Conservation (phyloP, 23 tunicate species). For the Pegea sp. region DNA sequence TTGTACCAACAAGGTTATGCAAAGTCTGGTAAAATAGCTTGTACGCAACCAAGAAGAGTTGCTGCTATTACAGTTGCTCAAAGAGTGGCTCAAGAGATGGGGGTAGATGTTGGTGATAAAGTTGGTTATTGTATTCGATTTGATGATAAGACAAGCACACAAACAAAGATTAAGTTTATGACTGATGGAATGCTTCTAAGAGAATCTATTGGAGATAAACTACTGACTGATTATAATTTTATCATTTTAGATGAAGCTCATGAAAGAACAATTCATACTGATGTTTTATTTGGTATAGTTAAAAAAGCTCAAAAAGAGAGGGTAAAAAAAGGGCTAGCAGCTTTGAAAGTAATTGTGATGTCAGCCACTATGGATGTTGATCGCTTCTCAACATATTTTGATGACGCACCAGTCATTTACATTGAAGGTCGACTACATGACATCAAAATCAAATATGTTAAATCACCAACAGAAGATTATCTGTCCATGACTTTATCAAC, state of each 20-base stretch:
- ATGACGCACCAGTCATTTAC: constrained; percentile 57
- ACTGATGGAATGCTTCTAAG: constrained; percentile 89
- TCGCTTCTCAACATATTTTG: constrained; percentile 61
- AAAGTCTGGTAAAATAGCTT: constrained; percentile 49
- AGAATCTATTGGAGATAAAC: constrained; percentile 74
- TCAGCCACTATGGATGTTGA: constrained; percentile 97
- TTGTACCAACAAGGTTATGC: constrained; percentile 13
- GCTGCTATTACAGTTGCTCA: constrained; percentile 88
- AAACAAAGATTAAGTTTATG: constrained; percentile 78
- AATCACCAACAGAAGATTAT: constrained; percentile 35
- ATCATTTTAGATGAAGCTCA: constrained; percentile 89
- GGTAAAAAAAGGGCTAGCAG: constrained; percentile 4
- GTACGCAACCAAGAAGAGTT: constrained; percentile 85
- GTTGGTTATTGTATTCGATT: constrained; percentile 81
- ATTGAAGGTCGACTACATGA: constrained; percentile 71
- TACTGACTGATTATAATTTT: constrained; percentile 29
- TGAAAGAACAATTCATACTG: constrained; percentile 83
- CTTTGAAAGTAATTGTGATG: constrained; percentile 47
- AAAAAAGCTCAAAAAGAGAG: constrained; percentile 53
- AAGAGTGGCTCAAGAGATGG: constrained; percentile 52
- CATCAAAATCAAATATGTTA: constrained; percentile 33
- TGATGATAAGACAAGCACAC: constrained; percentile 52
- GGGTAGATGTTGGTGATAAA: constrained; percentile 21
- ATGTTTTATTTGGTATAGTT: constrained; percentile 68
- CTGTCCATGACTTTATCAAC: constrained; percentile 20